Base-by-base conservation (phyloP, 2,888 invertebrate genomes). In the Phanerotoma sp. region DNA sequence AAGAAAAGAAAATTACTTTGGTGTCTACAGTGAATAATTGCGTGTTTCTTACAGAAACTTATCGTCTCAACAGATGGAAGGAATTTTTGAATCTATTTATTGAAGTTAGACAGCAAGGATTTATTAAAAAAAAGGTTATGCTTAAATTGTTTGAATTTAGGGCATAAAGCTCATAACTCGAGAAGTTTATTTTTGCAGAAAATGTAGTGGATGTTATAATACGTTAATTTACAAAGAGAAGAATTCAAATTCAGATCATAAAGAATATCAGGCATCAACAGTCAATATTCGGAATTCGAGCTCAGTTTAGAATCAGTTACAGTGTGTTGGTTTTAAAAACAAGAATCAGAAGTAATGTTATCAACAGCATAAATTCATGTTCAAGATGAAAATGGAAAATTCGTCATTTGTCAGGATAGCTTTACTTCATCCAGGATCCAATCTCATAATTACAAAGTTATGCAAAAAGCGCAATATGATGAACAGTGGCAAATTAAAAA, bases 101-200 rank as follows among this genome's bases (percentile, higher is more conserved):
- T 2, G 37, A 37, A 16, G 37, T 15, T 4, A 37, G 37, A 11
- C 1, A 16, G 15, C 15, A 3, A 5, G n/a, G 9, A 16, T 41
- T 38, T 18, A 44, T 45, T n/a, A 28, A 52, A 37, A 32, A 25
- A 41, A n/a, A 38, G 52, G 30, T 35, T 62, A 25, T 65, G 61
- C 30, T 25, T 51, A 11, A 64, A 64, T 49, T 64, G 63, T 48
- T 55, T 62, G 6, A 54, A 21, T 16, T 9, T 48, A 18, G 58
- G 57, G n/a, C 63, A 63, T 48, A 42, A 44, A 20, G 32, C 44
- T 4, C 46, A 41, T 16, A 41, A 59, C 10, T 65, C 66, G 42
- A 53, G 20, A 18, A 54, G 46, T 4, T 32, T 40, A 3, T 9
- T 49, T n/a, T 2, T 67, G 65, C 41, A 62, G 42, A 55, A 58